These are phyloP conservation scores for Ctenicera cuprea DNA, from an alignment of 2,888 invertebrate genomes.

Conservation along the genomic window DNA sequence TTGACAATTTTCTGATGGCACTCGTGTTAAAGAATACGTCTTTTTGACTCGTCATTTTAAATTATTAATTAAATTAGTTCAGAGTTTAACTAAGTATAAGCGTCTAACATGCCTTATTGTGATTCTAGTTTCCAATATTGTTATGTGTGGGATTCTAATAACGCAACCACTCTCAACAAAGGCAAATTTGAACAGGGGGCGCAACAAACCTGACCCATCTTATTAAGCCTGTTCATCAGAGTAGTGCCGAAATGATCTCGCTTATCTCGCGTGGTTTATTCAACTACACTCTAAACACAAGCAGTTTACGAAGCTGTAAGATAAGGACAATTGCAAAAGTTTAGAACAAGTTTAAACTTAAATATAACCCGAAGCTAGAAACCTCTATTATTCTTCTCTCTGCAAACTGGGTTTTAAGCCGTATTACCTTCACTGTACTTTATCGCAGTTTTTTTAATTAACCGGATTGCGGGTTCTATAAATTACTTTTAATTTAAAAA, in stretches of 20 bases:
- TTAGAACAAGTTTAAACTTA: conserved; percentile 40
- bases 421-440: conserved; percentile 20
- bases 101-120: too few relatives aligned
- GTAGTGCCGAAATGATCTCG: conserved; percentile 31
- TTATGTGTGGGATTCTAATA: not conserved
- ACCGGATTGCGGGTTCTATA: conserved; percentile 31
- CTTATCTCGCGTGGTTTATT: conserved; percentile 40
- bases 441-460: conserved; percentile 35
- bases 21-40: too few relatives aligned
- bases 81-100: too few relatives aligned
- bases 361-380: conserved; percentile 29
- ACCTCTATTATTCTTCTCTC: conserved; percentile 30
- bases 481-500: conserved; percentile 28
- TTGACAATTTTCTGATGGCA: too few relatives aligned
- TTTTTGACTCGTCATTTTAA: too few relatives aligned
- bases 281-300: conserved; percentile 35
- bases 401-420: conserved; percentile 23
- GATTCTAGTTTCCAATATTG: too few relatives aligned
- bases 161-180: not conserved
- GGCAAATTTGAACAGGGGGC: not conserved
- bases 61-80: too few relatives aligned
- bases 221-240: conserved; percentile 12
- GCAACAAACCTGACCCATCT: conserved; percentile 12
- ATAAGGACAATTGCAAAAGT: conserved; percentile 47
- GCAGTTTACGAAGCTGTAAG: conserved; percentile 37